phyloP scores from a whole-genome alignment of 2,797 vertebrate genomes.

The Mormyrops boulengeri region DNA sequence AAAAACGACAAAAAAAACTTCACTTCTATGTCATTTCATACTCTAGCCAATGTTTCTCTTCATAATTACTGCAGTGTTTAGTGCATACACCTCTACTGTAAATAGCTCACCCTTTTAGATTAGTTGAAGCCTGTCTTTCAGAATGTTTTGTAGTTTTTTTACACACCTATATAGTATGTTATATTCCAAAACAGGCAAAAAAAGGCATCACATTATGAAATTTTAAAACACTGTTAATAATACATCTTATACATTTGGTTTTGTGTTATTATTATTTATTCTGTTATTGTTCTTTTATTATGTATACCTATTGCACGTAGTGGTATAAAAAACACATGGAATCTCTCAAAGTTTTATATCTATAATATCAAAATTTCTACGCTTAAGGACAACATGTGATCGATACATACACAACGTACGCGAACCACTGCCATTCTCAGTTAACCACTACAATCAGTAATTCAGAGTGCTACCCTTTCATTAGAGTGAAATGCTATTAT shows the following conservation, averaged over 20 bases:
- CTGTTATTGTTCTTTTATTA: not conserved
- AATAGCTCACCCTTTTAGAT: not conserved
- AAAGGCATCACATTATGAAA: not conserved
- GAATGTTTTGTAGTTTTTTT: not conserved
- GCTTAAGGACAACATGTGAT: not conserved
- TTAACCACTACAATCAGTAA: not conserved
- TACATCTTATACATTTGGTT: not conserved
- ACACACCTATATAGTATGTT: not conserved
- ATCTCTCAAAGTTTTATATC: not conserved
- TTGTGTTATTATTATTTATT: not conserved
- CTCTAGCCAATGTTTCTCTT: not conserved
- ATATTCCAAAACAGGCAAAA: not conserved
- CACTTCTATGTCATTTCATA: not conserved
- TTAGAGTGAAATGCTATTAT: not conserved
- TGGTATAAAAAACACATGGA: not conserved
- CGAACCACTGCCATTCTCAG: not conserved
- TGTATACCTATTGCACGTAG: not conserved
- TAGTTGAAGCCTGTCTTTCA: not conserved
- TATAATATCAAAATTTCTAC: not conserved
- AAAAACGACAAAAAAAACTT: not conserved
- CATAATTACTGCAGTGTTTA: not conserved
- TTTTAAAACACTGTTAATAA: slow-evolving; percentile 4
- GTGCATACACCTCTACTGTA: not conserved
- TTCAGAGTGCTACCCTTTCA: not conserved
- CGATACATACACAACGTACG: not conserved